Conservation (phyloP, 1,140 invertebrate genomes). For the Bombus waltoni region DNA sequence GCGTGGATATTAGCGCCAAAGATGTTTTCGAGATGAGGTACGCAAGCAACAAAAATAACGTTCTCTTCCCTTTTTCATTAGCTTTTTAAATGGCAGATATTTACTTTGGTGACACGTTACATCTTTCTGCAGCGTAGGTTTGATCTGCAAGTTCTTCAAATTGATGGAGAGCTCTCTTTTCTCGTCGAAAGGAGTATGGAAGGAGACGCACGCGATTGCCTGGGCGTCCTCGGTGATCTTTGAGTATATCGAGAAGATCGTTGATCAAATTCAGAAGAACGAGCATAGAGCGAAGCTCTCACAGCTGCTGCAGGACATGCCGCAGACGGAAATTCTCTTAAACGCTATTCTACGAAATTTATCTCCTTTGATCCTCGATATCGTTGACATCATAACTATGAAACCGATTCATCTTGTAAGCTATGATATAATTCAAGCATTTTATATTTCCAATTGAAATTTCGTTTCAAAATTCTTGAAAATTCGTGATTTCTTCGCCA, state of each 20-base stretch:
- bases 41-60: constrained; percentile 19
- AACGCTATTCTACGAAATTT: constrained; percentile 69
- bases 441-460: no score
- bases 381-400: constrained; percentile 70
- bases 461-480: background rate
- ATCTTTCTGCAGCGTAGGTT: constrained; percentile 77
- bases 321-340: constrained; percentile 71
- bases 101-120: constrained; percentile 49
- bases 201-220: constrained; percentile 67
- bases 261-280: constrained; percentile 71
- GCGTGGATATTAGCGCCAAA: constrained; percentile 45
- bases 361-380: constrained; percentile 68
- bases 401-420: constrained; percentile 72
- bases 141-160: constrained; percentile 74
- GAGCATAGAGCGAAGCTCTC: constrained; percentile 57
- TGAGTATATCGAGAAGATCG: constrained; percentile 71
- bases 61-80: background rate
- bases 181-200: constrained; percentile 63
- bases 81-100: background rate
- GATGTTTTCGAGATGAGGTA: constrained; percentile 76
- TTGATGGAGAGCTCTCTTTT: constrained; percentile 75
- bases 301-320: constrained; percentile 68
- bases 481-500: constrained; percentile 18
- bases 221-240: constrained; percentile 70
- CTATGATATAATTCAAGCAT: background rate